These are phyloP conservation scores for Anguilla marmorata DNA, from an alignment of 2,797 vertebrate species.

Conservation along the genomic window DNA sequence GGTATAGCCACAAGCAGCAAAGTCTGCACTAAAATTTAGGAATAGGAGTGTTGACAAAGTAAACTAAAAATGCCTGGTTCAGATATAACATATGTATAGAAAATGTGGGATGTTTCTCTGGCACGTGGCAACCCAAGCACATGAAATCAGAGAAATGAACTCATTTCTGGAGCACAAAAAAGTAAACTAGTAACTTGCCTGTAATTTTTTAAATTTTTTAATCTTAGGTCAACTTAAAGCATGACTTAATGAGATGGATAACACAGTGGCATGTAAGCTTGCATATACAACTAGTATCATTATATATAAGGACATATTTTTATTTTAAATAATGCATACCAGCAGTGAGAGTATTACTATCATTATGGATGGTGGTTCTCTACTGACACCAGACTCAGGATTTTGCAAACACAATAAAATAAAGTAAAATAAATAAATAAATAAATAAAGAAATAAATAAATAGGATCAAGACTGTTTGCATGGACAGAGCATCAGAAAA, in stretches of 20 bases:
- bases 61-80: conserved; percentile 53
- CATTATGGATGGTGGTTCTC: background rate
- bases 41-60: no score
- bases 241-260: no score
- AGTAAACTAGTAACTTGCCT: conserved; percentile 62
- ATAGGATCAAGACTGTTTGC: background rate
- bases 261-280: no score
- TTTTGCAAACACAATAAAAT: background rate
- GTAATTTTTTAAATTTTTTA: background rate
- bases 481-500: background rate
- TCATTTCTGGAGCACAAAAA: conserved; percentile 73
- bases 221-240: conserved; percentile 12
- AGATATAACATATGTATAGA: conserved; percentile 78
- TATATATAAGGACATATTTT: no score
- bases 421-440: no score
- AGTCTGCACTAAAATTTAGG: no score
- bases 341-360: background rate
- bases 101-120: conserved; percentile 79
- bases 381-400: background rate
- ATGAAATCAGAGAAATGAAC: conserved; percentile 79
- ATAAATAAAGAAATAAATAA: no score
- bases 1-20: no score
- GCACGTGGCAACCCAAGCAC: conserved; percentile 79
- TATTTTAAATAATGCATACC: background rate
- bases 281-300: no score